A percentile compares a stretch with the other conserved stretches of the same genome.
Conservation (phyloP, 2,888 invertebrate species). For the Euplagia quadripunctaria region DNA sequence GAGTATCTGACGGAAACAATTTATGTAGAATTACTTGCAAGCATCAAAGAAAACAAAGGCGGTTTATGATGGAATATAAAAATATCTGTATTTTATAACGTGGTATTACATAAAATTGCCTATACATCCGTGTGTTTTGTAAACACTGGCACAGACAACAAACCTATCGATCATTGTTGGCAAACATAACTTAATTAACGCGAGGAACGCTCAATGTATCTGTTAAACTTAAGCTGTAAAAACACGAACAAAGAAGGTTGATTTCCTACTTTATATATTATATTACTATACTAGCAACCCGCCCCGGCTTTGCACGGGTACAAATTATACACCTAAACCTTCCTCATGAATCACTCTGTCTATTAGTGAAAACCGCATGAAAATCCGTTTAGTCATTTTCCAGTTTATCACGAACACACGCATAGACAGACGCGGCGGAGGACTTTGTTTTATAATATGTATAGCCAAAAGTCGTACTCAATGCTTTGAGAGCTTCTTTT, state of each 20-base stretch:
- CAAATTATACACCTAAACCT: too few species aligned
- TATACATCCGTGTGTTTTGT: neutral
- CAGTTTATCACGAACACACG: too few species aligned
- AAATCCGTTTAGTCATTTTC: too few species aligned
- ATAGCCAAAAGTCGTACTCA: too few species aligned
- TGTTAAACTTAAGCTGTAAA: constrained; percentile 37
- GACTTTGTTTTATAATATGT: too few species aligned
- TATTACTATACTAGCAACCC: too few species aligned
- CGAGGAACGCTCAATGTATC: constrained; percentile 46
- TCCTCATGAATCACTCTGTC: too few species aligned
- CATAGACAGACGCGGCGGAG: too few species aligned
- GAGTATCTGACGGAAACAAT: neutral
- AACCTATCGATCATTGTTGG: constrained; percentile 63
- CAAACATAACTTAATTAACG: constrained; percentile 64
- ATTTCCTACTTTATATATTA: neutral
- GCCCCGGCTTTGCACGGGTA: too few species aligned
- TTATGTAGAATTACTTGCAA: neutral
- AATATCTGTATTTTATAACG: neutral
- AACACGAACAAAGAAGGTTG: constrained; percentile 7
- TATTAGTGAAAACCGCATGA: too few species aligned
- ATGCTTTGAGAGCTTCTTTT: too few species aligned
- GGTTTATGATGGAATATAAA: neutral
- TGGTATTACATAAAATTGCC: neutral
- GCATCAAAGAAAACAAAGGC: neutral
- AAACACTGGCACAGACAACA: constrained; percentile 28